Evolutionary conservation across 2,797 vertebrate species (phyloP).

Genomic region (Ctenosaura bakeri): DNA sequence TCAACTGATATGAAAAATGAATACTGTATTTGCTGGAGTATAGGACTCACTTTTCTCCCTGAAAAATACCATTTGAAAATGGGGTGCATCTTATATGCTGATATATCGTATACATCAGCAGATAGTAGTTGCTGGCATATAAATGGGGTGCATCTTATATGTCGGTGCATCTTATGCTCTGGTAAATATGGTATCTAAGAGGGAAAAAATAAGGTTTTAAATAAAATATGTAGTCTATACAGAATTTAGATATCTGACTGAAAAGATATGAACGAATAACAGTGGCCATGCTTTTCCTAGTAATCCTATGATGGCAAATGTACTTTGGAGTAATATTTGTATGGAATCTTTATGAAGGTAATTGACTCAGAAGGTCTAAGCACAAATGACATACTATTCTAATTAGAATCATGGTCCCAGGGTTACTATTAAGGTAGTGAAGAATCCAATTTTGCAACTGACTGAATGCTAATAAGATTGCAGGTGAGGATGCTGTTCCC

Average conservation of each 20-base stretch:
- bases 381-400: conserved; percentile 8
- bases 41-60: too few relatives aligned
- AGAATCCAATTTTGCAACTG: conserved; percentile 22
- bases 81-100: too few relatives aligned
- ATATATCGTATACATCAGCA: too few relatives aligned
- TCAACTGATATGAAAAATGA: background rate
- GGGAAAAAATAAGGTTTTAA: background rate
- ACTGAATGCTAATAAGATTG: background rate
- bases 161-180: too few relatives aligned
- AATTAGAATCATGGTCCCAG: background rate
- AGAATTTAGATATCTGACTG: background rate
- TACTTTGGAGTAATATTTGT: background rate
- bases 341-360: conserved; percentile 3
- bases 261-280: background rate
- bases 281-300: background rate
- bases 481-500: background rate
- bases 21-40: too few relatives aligned
- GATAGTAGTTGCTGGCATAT: too few relatives aligned
- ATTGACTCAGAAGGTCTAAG: conserved; percentile 2
- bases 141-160: too few relatives aligned
- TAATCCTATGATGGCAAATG: background rate
- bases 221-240: background rate
- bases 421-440: conserved; percentile 5
- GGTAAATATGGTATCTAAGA: too few relatives aligned
- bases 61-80: too few relatives aligned